Percentiles rank a stretch among this genome's conserved stretches.
phyloP scores from a whole-genome alignment of 2,797 vertebrate genomes.

The Schizopygopsis pylzovi region DNA sequence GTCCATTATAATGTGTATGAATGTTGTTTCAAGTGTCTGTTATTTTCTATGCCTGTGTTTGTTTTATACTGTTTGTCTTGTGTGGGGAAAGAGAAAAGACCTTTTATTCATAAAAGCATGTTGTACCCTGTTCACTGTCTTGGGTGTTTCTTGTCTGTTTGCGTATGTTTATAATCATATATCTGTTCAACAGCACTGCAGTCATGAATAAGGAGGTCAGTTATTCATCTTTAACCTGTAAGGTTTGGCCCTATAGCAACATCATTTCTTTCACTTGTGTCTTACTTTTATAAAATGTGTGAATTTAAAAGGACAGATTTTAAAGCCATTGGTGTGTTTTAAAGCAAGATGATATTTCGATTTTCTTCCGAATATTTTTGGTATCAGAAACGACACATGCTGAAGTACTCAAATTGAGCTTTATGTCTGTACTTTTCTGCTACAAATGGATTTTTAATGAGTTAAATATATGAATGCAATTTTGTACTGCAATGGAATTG shows the following conservation, averaged over 20 bases:
- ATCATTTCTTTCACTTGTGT: neutral
- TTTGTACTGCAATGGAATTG: neutral
- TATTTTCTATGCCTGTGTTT: slow-evolving; percentile 78
- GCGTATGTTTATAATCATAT: neutral
- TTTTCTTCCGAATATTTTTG: neutral
- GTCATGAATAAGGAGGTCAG: neutral
- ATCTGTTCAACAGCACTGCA: neutral
- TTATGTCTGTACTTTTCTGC: neutral
- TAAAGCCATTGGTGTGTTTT: neutral
- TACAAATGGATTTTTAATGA: neutral
- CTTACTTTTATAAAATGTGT: neutral
- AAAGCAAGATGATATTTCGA: neutral
- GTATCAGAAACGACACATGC: neutral
- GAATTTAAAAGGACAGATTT: neutral
- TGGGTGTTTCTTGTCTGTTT: slow-evolving; percentile 34
- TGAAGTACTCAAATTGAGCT: neutral
- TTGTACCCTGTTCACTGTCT: slow-evolving; percentile 71
- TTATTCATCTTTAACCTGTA: neutral
- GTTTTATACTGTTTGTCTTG: slow-evolving; percentile 73
- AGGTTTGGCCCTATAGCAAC: neutral
- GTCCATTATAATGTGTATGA: slow-evolving; percentile 51
- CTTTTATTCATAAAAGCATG: slow-evolving; percentile 84
- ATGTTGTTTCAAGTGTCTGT: slow-evolving; percentile 45
- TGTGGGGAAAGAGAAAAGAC: slow-evolving; percentile 63
- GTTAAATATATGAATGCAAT: neutral